Base-by-base conservation (phyloP, 2,797 vertebrate species). In the Mus caroli region DNA sequence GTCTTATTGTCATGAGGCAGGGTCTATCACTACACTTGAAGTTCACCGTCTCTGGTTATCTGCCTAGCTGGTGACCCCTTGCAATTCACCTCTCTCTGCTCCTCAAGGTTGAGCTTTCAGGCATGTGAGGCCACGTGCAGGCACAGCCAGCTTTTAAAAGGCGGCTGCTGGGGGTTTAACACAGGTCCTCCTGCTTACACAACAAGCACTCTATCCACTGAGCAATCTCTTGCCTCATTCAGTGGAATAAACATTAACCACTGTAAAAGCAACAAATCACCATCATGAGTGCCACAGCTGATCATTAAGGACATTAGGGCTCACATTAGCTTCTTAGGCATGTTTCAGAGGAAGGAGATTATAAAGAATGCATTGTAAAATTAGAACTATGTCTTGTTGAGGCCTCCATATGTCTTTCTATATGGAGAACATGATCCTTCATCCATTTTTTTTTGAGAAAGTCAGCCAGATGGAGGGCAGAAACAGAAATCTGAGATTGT, bases 301-400 rank as follows among this genome's bases (percentile, higher is more conserved):
- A 92, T 52, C 56, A 14, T 79, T 88, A 54, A 1, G 2, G 88
- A n/a, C 46, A 20, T 46, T 71, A 76, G 60, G 46, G 93, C 22
- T n/a, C 52, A 40, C 54, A 77, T 9, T 17, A 34, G 71, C 22
- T 58, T 84, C 50, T 87, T 75, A 84, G 37, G 50, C 34, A 62
- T 52, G 56, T 79, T 87, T 62, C 87, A 88, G 83, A 8, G 24
- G 13, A 84, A 93, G 64, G 43, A 71, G 20, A 94, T 34, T 24
- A 94, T 22, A 50, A 43, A 85, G 64, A 24, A 79, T 22, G 60
- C 8, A 0, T 9, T 37, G n/a, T 58, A 89, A 97, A 94, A 89
- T 84, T n/a, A 94, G 75, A 93, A 75, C 40, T 58, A 85, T 15
- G 34, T 80, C 88, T 92, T 80, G 34, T 73, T 37, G 75, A 93